phyloP scores from a whole-genome alignment of 2,797 vertebrate species.

The Miichthys miiuy region DNA sequence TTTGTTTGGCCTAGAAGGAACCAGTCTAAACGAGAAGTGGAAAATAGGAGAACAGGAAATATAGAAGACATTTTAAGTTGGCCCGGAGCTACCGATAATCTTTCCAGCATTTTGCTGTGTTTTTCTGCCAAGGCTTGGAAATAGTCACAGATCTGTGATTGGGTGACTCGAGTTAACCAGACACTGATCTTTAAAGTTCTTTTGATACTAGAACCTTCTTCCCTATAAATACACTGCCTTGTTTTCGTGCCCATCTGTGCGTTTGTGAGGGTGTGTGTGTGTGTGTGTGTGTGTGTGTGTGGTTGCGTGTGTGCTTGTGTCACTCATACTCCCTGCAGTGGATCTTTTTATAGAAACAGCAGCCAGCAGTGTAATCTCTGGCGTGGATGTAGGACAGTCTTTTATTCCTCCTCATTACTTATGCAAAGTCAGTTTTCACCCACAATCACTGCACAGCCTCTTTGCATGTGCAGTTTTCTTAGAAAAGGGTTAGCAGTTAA shows the following conservation, averaged over 20 bases:
- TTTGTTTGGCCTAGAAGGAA: slow-evolving; percentile 51
- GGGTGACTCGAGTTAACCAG: slow-evolving; percentile 57
- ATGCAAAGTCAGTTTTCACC: slow-evolving; percentile 76
- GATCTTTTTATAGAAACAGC: slow-evolving; percentile 81
- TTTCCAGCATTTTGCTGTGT: slow-evolving; percentile 50
- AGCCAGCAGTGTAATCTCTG: slow-evolving; percentile 80
- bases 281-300: slow-evolving; percentile 25
- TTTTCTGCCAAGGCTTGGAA: slow-evolving; percentile 57
- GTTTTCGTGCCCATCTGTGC: slow-evolving; percentile 59
- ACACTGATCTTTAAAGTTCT: slow-evolving; percentile 58
- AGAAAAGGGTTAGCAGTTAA: slow-evolving; percentile 43
- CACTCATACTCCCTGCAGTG: slow-evolving; percentile 76
- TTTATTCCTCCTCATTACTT: slow-evolving; percentile 77
- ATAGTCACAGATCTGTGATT: slow-evolving; percentile 61
- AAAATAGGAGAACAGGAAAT: slow-evolving; percentile 55
- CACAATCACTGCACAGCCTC: slow-evolving; percentile 61
- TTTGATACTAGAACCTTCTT: slow-evolving; percentile 64
- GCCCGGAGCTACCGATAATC: slow-evolving; percentile 52
- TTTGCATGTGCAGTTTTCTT: slow-evolving; percentile 53
- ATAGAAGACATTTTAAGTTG: slow-evolving; percentile 49
- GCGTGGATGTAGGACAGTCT: slow-evolving; percentile 78
- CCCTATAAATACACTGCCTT: slow-evolving; percentile 70
- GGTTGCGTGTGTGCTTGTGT: slow-evolving; percentile 57
- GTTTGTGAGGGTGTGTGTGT: slow-evolving; percentile 40
- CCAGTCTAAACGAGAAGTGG: slow-evolving; percentile 43